These are phyloP conservation scores for Nixonia krombeini DNA, from an alignment of 1,140 invertebrate species.

Conservation along the genomic window DNA sequence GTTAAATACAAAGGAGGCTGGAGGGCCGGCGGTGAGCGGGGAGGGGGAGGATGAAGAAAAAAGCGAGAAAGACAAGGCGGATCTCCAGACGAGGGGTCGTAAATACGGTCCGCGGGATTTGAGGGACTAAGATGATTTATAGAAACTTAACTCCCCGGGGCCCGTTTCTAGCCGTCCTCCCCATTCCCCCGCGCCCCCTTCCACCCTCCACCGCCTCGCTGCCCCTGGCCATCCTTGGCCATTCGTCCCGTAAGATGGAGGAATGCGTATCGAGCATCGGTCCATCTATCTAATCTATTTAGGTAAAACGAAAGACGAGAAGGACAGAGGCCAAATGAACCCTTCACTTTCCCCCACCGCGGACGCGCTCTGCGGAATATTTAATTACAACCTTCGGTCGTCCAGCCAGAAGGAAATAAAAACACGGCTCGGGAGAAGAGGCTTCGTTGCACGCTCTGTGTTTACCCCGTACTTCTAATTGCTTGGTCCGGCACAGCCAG, in stretches of 20 bases:
- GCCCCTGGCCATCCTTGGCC: neutral
- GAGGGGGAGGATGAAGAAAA: constrained; percentile 22
- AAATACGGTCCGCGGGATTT: constrained; percentile 66
- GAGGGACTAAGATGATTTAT: constrained; percentile 70
- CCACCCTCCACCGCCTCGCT: constrained; percentile 5
- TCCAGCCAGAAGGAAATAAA: constrained; percentile 57
- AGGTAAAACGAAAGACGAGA: constrained; percentile 7
- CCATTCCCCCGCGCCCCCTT: neutral
- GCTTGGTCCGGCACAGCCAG: constrained; percentile 55
- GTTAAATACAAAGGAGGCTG: constrained; percentile 64
- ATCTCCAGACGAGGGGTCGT: constrained; percentile 59
- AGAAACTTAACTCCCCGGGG: constrained; percentile 67
- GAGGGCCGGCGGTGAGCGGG: constrained; percentile 13
- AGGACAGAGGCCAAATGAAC: constrained; percentile 3
- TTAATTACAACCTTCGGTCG: constrained; percentile 52
- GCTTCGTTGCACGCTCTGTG: constrained; percentile 57
- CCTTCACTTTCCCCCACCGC: constrained; percentile 16
- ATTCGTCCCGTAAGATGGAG: constrained; percentile 31
- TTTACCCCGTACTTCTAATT: constrained; percentile 71
- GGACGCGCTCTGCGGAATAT: constrained; percentile 33
- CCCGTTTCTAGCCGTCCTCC: constrained; percentile 14
- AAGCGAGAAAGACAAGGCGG: constrained; percentile 43
- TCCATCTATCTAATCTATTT: constrained; percentile 27
- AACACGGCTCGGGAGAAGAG: constrained; percentile 34
- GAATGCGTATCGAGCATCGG: constrained; percentile 33